Conservation (phyloP, 2,113 vertebrate genomes). For the Centropus unirufus region DNA sequence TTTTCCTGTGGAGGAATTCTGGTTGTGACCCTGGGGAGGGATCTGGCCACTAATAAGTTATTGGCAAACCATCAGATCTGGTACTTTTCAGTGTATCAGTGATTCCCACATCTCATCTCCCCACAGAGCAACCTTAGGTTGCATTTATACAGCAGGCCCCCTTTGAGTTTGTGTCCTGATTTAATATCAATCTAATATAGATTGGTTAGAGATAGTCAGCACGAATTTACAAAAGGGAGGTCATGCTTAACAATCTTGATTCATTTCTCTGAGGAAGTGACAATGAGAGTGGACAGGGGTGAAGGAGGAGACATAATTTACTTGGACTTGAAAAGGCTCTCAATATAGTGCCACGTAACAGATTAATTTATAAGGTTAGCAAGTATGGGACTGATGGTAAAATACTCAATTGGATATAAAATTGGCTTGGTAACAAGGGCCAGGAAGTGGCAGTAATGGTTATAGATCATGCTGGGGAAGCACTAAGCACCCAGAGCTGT, state of each 20-base stretch:
- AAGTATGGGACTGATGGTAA: slow-evolving; percentile 53
- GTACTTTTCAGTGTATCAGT: background rate
- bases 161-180: slow-evolving; percentile 39
- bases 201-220: slow-evolving; percentile 70
- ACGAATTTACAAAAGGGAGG: slow-evolving; percentile 58
- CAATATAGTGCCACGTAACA: slow-evolving; percentile 44
- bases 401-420: slow-evolving; percentile 49
- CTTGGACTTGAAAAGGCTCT: slow-evolving; percentile 67
- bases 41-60: background rate
- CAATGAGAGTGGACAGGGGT: slow-evolving; percentile 52
- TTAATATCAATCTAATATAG: slow-evolving; percentile 51
- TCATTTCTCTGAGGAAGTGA: slow-evolving; percentile 63
- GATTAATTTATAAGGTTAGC: slow-evolving; percentile 73
- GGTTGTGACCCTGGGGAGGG: background rate
- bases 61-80: background rate
- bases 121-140: background rate
- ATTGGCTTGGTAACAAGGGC: slow-evolving; percentile 21
- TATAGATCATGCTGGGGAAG: background rate
- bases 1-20: background rate
- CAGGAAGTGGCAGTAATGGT: background rate
- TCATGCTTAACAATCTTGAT: slow-evolving; percentile 57
- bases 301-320: slow-evolving; percentile 70
- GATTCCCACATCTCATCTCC: slow-evolving; percentile 12
- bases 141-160: slow-evolving; percentile 14
- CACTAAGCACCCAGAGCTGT: background rate